A percentile compares a stretch with the other conserved stretches of the same genome.
Evolutionary conservation across 2,113 vertebrate species (phyloP).

Genomic region (Glareola pratincola): DNA sequence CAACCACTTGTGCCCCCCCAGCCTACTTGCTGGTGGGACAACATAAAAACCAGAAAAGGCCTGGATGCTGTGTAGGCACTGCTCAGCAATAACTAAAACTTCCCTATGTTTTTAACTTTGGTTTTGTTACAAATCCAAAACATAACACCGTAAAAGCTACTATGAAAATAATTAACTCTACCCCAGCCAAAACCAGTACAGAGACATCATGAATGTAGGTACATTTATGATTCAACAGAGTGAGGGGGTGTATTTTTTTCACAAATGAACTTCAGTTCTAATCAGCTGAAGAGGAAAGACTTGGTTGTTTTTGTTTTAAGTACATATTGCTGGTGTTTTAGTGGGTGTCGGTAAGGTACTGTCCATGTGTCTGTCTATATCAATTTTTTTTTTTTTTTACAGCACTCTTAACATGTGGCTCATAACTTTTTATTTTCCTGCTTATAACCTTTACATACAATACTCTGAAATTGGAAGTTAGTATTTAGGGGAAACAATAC

Average conservation of each 20-base stretch:
- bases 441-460: neutral
- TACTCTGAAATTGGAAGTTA: neutral
- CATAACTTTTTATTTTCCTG: rapidly evolving
- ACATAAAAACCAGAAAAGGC: neutral
- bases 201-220: neutral
- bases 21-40: rapidly evolving
- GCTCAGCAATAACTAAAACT: neutral
- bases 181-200: neutral
- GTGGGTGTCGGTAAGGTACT: neutral
- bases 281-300: neutral
- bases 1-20: rapidly evolving
- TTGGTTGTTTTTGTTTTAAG: neutral
- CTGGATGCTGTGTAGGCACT: neutral
- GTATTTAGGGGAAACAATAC: neutral
- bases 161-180: neutral
- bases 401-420: neutral
- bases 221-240: neutral
- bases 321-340: neutral
- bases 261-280: neutral
- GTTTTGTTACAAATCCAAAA: neutral
- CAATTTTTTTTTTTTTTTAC: neutral
- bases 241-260: neutral
- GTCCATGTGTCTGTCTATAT: neutral
- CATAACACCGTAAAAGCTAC: neutral
- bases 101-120: neutral